These are phyloP conservation scores for Drosophila guanche DNA, from an alignment of 1,140 invertebrate genomes.

Conservation along the genomic window DNA sequence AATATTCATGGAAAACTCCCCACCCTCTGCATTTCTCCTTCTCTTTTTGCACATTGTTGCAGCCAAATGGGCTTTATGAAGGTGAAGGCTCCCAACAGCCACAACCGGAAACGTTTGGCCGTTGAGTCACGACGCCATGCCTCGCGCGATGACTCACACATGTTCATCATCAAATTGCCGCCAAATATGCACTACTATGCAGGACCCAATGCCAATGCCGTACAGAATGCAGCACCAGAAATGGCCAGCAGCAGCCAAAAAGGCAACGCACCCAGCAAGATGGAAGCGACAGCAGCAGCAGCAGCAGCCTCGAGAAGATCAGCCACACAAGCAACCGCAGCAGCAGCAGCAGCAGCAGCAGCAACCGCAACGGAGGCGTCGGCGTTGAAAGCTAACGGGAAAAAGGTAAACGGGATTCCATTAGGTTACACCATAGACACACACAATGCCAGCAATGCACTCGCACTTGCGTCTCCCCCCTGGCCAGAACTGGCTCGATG, in stretches of 20 bases:
- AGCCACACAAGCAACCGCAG: conserved; percentile 20
- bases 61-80: conserved; percentile 85
- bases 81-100: conserved; percentile 86
- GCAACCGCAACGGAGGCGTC: conserved; percentile 56
- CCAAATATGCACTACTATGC: conserved; percentile 91
- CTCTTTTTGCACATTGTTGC: conserved; percentile 26
- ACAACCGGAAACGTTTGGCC: conserved; percentile 88
- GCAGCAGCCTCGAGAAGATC: conserved; percentile 11
- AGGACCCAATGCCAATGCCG: conserved; percentile 83
- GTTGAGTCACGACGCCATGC: conserved; percentile 88
- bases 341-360: conserved; percentile 18
- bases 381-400: conserved; percentile 81
- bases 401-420: conserved; percentile 83
- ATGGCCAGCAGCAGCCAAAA: conserved; percentile 1
- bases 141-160: conserved; percentile 89
- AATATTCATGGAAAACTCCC: conserved; percentile 69
- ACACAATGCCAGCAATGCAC: conserved; percentile 32
- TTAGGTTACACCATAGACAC: conserved; percentile 73
- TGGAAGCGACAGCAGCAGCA: conserved; percentile 20
- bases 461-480: conserved; percentile 13
- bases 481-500: conserved; percentile 52
- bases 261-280: conserved; percentile 29
- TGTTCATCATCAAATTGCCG: conserved; percentile 92
- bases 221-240: conserved; percentile 11
- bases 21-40: not conserved